Base-by-base conservation (phyloP, 2,888 invertebrate genomes). In the Onchidella celtica region DNA sequence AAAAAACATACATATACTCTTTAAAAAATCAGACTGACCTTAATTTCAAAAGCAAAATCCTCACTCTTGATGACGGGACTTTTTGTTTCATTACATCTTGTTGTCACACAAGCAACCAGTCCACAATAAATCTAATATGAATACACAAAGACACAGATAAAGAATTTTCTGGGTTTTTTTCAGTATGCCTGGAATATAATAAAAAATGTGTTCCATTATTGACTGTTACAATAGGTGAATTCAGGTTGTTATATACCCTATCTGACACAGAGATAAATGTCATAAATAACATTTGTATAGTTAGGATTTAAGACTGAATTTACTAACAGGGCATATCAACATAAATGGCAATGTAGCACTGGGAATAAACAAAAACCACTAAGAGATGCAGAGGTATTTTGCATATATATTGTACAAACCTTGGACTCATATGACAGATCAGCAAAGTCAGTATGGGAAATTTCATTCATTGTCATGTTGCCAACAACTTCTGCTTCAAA, bases 61-160 rank as follows among this genome's bases (percentile, higher is more conserved):
- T 85, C 40, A 79, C 86, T 87, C 21, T 47, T 76, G 55, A 84
- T 80, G 17, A 83, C 79, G 3, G 87, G 87, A 68, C 87, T 87
- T 24, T 59, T 75, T 1, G 87, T 87, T 14, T 68, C 61, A 21
- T 84, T 80, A 82, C 87, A 88, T 79, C 85, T 82, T 17, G 63
- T 32, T 32, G 40, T 75, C n/a, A 68, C 73, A 72, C 88, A 88
- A 11, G 86, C 86, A 2, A 85, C 84, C 24, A 88, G 81, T 24
- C 86, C 87, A 84, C 88, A 88, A 47, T 80, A 84, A 9, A 88
- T 63, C 88, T 88, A 78, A 70, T 14, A 77, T 32, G n/a, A 68
- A 4, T 32, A 66, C 0, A 77, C 34, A 69, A 69, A 14, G 6
- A 68, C 6, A 68, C 36, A 34, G 34, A n/a, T n/a, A n/a, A n/a